phyloP scores from a whole-genome alignment of 2,888 invertebrate species.

The Tiliacea aurago region DNA sequence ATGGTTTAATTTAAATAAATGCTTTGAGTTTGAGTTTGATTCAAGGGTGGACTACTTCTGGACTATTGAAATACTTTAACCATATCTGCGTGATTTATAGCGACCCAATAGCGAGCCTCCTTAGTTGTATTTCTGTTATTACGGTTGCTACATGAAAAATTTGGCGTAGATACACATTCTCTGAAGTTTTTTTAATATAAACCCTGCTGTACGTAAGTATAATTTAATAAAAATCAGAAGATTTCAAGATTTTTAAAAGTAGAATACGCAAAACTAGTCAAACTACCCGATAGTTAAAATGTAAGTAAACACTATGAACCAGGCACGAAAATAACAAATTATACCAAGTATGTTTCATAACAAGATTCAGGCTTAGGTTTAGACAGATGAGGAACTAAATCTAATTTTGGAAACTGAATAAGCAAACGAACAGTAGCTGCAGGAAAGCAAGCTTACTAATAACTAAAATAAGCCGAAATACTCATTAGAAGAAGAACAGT shows the following conservation, averaged over 20 bases:
- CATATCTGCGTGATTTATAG: constrained; percentile 22
- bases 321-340: not conserved
- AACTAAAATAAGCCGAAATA: constrained; percentile 3
- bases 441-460: constrained; percentile 2
- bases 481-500: constrained; percentile 5
- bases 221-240: not conserved
- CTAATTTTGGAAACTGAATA: constrained; percentile 36
- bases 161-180: not conserved
- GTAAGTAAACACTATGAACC: not conserved
- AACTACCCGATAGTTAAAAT: not conserved
- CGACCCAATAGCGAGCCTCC: not conserved
- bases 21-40: too few species aligned
- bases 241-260: not conserved
- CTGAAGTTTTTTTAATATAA: not conserved
- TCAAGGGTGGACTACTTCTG: constrained; percentile 48
- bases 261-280: not conserved
- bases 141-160: not conserved
- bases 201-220: not conserved
- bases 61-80: constrained; percentile 34
- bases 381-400: constrained; percentile 14
- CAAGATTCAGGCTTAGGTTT: not conserved
- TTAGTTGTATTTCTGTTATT: constrained; percentile 4
- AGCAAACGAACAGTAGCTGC: constrained; percentile 3
- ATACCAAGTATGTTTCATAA: not conserved
- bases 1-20: too few species aligned